phyloP scores from a whole-genome alignment of 2,888 invertebrate genomes.

The Caenorhabditis angaria region DNA sequence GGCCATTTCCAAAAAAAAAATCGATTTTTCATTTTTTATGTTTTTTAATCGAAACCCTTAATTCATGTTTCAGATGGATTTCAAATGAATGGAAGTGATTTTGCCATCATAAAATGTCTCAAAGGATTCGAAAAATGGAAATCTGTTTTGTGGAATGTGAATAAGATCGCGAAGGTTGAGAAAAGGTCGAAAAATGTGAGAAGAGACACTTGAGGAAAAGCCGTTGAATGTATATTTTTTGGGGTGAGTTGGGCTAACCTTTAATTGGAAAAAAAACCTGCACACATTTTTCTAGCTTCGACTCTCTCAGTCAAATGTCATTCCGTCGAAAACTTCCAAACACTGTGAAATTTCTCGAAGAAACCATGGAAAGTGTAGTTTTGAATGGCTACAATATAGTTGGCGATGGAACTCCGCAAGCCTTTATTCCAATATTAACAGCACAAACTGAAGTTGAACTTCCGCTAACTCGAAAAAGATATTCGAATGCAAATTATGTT shows the following conservation, averaged over 20 bases:
- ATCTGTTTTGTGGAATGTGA: conserved; percentile 30
- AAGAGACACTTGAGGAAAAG: conserved; percentile 12
- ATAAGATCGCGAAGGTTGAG: conserved; percentile 10
- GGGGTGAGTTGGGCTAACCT: conserved; percentile 21
- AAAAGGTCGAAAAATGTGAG: conserved; percentile 18
- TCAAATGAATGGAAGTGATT: conserved; percentile 36
- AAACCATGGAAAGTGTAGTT: conserved; percentile 62
- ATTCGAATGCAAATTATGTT: conserved; percentile 71
- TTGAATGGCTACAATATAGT: conserved; percentile 74
- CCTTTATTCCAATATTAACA: conserved; percentile 74
- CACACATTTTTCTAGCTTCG: conserved; percentile 77
- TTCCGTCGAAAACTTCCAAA: conserved; percentile 83
- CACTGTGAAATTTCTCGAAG: conserved; percentile 79
- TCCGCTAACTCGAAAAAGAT: conserved; percentile 73
- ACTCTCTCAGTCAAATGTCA: conserved; percentile 86
- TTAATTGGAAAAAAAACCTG: not conserved
- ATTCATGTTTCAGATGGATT: conserved; percentile 27
- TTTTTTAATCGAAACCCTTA: no score
- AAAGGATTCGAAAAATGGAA: conserved; percentile 40
- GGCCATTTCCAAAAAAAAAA: no score
- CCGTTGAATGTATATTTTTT: conserved; percentile 35
- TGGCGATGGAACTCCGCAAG: conserved; percentile 74
- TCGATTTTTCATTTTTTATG: no score
- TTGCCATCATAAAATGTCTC: conserved; percentile 33
- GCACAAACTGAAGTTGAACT: conserved; percentile 74